phyloP scores from a whole-genome alignment of 2,797 vertebrate genomes.

The Myripristis jacobus region DNA sequence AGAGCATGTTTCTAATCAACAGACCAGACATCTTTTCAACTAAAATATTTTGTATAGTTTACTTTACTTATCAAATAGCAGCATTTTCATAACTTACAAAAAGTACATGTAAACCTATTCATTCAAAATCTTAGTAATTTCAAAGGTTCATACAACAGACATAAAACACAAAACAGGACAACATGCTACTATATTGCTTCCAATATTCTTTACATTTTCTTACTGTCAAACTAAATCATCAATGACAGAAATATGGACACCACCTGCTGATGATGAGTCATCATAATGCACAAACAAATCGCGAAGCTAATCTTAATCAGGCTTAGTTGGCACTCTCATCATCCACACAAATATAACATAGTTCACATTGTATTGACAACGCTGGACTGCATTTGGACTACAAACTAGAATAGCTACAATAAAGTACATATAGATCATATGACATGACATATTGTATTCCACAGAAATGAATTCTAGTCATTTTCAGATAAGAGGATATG shows the following conservation, averaged over 20 bases:
- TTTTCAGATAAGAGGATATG: conserved; percentile 86
- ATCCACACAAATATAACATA: conserved; percentile 90
- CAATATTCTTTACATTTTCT: conserved; percentile 90
- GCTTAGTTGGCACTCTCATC: conserved; percentile 89
- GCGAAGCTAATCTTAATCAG: conserved; percentile 90
- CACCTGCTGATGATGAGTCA: conserved; percentile 86
- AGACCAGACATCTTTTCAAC: conserved; percentile 88
- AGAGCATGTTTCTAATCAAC: conserved; percentile 85
- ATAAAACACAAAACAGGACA: conserved; percentile 90
- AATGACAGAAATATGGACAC: conserved; percentile 89
- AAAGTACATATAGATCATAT: conserved; percentile 90
- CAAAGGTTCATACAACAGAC: conserved; percentile 90
- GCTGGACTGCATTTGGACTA: conserved; percentile 90
- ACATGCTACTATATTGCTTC: conserved; percentile 92
- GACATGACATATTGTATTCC: conserved; percentile 89
- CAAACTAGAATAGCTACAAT: conserved; percentile 90
- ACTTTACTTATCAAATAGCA: conserved; percentile 89
- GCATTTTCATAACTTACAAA: conserved; percentile 90
- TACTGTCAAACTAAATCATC: conserved; percentile 88
- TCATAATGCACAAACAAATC: conserved; percentile 89
- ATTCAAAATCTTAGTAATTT: conserved; percentile 90
- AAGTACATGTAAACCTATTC: conserved; percentile 91
- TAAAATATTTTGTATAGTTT: conserved; percentile 90
- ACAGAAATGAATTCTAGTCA: conserved; percentile 87
- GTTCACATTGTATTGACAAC: conserved; percentile 89